phyloP scores from a whole-genome alignment of 2,797 vertebrate genomes.

The Sebastes vulpes region DNA sequence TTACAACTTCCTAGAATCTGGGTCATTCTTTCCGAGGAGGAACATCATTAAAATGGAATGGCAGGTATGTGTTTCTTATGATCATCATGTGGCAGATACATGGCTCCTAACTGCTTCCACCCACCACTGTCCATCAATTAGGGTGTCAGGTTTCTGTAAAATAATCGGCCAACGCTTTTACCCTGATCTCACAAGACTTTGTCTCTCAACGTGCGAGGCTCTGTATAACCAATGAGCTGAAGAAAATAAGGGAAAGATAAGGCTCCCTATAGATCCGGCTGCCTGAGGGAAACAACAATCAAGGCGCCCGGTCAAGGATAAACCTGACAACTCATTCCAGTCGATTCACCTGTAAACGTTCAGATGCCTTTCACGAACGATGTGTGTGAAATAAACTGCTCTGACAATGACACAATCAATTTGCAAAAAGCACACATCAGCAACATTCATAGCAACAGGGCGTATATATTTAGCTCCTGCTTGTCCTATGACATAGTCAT shows the following conservation, averaged over 20 bases:
- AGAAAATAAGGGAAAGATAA: not conserved
- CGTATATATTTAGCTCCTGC: constrained; percentile 86
- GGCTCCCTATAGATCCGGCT: not conserved
- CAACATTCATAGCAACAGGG: constrained; percentile 85
- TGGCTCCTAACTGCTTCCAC: constrained; percentile 41
- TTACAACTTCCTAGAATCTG: constrained; percentile 29
- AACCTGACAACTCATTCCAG: not conserved
- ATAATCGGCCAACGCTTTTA: constrained; percentile 63
- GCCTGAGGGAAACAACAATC: constrained; percentile 2
- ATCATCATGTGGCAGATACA: constrained; percentile 36
- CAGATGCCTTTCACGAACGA: not conserved
- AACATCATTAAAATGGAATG: constrained; percentile 65
- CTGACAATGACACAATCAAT: constrained; percentile 48
- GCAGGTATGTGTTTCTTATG: constrained; percentile 48
- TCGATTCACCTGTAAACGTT: not conserved
- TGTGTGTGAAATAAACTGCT: constrained; percentile 12
- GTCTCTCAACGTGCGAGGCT: constrained; percentile 33
- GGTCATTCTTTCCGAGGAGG: constrained; percentile 32
- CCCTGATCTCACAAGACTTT: constrained; percentile 38
- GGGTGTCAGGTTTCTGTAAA: constrained; percentile 57
- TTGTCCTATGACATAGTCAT: constrained; percentile 78
- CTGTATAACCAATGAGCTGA: not conserved
- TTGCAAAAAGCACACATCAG: constrained; percentile 44
- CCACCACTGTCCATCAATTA: constrained; percentile 59
- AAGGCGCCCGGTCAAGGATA: not conserved